Evolutionary conservation across 2,888 invertebrate species (phyloP).

Genomic region (Mythimna loreyi): DNA sequence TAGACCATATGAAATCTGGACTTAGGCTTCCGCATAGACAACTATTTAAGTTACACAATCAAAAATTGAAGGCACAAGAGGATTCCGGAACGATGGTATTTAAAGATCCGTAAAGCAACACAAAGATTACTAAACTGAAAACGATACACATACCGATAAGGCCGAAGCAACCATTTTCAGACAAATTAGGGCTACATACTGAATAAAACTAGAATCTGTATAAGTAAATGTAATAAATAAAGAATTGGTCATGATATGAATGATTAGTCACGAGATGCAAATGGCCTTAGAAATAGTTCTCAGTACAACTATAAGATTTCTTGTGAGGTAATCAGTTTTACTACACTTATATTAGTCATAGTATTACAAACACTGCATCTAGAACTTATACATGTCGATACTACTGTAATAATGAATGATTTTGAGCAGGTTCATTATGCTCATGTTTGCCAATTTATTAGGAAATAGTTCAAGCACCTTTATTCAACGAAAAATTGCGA

Average conservation of each 20-base stretch:
- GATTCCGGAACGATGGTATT: not conserved
- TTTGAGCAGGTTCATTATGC: not conserved
- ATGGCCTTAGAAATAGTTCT: constrained; percentile 23
- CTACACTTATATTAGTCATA: constrained; percentile 33
- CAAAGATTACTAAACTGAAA: constrained; percentile 14
- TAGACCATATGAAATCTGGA: not conserved
- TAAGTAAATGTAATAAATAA: not conserved
- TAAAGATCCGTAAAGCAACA: constrained; percentile 2
- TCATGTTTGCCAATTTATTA: not conserved
- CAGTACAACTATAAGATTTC: constrained; percentile 26
- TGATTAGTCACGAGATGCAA: constrained; percentile 19
- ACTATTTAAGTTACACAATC: not conserved
- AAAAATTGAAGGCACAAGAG: constrained; percentile 17
- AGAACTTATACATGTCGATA: constrained; percentile 15
- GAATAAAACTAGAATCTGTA: not conserved
- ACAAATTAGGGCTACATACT: not conserved
- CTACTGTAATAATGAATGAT: constrained; percentile 11
- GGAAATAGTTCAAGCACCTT: constrained; percentile 11
- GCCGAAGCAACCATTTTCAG: constrained; percentile 2
- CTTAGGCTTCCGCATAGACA: too few species aligned
- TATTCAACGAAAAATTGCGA: not conserved
- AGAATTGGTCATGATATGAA: not conserved
- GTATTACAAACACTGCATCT: not conserved
- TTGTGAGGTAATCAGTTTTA: constrained; percentile 24
- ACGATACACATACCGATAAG: constrained; percentile 3